These are phyloP conservation scores for Taxidea taxus DNA, from an alignment of 2,113 vertebrate species.

Conservation along the genomic window DNA sequence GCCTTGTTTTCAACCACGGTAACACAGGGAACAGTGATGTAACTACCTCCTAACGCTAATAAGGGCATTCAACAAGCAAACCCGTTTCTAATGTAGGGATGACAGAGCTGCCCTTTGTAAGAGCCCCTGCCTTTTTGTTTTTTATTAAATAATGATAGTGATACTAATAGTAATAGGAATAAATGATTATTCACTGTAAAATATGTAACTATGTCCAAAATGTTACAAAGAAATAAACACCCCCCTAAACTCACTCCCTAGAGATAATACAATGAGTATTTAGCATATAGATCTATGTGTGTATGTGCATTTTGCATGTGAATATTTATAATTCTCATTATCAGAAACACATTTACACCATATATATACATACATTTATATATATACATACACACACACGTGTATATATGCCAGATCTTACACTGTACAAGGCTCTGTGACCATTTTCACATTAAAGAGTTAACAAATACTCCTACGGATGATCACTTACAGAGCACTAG, in stretches of 20 bases:
- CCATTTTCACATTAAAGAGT: background rate
- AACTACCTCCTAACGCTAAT: background rate
- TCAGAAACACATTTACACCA: background rate
- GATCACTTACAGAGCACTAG: background rate
- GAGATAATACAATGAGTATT: background rate
- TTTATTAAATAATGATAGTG: background rate
- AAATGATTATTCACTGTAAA: background rate
- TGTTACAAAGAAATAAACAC: background rate
- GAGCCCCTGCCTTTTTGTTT: background rate
- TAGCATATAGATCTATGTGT: background rate
- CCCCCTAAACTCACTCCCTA: background rate
- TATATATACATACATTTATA: background rate
- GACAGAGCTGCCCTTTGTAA: background rate
- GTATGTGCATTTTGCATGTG: background rate
- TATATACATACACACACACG: too few relatives aligned
- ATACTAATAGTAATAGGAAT: background rate
- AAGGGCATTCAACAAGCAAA: background rate
- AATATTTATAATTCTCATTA: background rate
- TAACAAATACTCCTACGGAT: background rate
- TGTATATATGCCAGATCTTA: background rate
- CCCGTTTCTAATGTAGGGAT: background rate
- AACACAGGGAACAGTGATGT: too few relatives aligned
- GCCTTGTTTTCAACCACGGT: background rate
- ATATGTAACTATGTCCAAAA: background rate
- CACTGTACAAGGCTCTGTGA: background rate